Conservation (phyloP, 2,113 vertebrate genomes). For the Amia ocellicauda region DNA sequence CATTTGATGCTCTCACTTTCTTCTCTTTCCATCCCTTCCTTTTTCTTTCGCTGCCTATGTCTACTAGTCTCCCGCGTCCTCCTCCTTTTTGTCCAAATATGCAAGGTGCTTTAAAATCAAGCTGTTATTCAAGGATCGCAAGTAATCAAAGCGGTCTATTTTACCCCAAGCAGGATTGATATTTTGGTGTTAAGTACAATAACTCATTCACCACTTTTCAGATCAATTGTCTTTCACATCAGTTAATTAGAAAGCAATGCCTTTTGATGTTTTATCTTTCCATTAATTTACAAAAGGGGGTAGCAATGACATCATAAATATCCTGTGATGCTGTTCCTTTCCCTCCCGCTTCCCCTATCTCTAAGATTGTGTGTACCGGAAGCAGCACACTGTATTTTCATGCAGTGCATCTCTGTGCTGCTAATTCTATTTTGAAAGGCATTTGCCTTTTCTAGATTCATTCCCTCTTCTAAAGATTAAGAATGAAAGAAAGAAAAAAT, state of each 20-base stretch:
- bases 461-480: conserved; percentile 34
- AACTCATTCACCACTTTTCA: not conserved
- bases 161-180: conserved; percentile 20
- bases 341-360: no score
- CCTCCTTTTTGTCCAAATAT: not conserved
- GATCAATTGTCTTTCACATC: conserved; percentile 18
- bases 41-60: conserved; percentile 7
- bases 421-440: conserved; percentile 35
- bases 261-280: conserved; percentile 2
- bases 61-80: not conserved
- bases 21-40: not conserved
- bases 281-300: no score
- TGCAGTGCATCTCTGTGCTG: conserved; percentile 15
- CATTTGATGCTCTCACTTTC: not conserved
- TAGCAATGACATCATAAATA: no score
- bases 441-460: conserved; percentile 17
- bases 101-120: conserved; percentile 10
- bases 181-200: conserved; percentile 8
- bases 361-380: no score
- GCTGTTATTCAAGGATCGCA: conserved; percentile 22
- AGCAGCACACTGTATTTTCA: no score
- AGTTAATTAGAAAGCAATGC: not conserved
- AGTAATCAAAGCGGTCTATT: conserved; percentile 29
- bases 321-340: no score
- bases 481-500: conserved; percentile 3